A percentile compares a stretch with the other conserved stretches of the same genome.
phyloP scores from a whole-genome alignment of 2,113 vertebrate species.

The Mustela lutreola region DNA sequence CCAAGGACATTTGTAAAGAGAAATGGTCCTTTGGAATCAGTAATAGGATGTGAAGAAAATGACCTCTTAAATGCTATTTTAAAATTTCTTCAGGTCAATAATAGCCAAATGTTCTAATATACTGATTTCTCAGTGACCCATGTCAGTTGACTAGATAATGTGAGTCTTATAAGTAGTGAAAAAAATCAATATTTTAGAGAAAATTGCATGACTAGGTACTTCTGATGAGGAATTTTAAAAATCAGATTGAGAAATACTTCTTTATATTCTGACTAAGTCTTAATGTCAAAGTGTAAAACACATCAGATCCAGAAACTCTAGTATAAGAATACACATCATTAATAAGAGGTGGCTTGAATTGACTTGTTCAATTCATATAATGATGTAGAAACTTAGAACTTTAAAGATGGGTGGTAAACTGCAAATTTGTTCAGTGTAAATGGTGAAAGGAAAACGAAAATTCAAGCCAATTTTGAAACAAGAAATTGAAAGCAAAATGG shows the following conservation, averaged over 20 bases:
- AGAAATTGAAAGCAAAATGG: neutral
- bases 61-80: neutral
- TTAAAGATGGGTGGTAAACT: neutral
- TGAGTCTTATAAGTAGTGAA: slow-evolving; percentile 2
- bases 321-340: neutral
- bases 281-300: neutral
- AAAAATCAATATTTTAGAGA: slow-evolving; percentile 65
- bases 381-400: neutral
- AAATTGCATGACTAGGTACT: neutral
- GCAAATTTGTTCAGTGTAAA: neutral
- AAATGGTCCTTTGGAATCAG: slow-evolving; percentile 15
- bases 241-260: neutral
- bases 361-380: neutral
- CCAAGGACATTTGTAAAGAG: slow-evolving; percentile 42
- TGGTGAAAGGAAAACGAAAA: neutral
- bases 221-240: slow-evolving; percentile 6
- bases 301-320: neutral
- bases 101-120: slow-evolving; percentile 68
- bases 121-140: slow-evolving; percentile 58
- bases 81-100: slow-evolving; percentile 38
- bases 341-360: neutral
- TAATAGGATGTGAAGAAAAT: slow-evolving; percentile 47
- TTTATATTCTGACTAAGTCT: neutral
- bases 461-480: neutral
- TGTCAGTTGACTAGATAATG: slow-evolving; percentile 60